A percentile compares a stretch with the other conserved stretches of the same genome.
Conservation (phyloP, 2,888 invertebrate genomes). For the Leptopilina myrica region DNA sequence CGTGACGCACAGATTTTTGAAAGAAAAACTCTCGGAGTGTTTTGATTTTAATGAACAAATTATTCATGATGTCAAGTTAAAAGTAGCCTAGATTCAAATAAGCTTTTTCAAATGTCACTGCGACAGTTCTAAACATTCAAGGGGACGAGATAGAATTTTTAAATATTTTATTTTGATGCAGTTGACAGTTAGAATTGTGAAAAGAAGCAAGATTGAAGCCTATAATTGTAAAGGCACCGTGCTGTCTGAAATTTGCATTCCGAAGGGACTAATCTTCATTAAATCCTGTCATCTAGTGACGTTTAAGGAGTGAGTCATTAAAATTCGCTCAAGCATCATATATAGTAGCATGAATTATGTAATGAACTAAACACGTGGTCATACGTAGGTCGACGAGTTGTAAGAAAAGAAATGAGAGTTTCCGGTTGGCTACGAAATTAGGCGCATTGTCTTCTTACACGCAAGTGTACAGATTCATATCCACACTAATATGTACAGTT, state of each 20-base stretch:
- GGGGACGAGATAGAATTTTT: too few relatives aligned
- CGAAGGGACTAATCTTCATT: slow-evolving; percentile 8
- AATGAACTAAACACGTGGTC: slow-evolving; percentile 31
- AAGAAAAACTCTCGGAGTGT: not conserved
- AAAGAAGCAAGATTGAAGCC: not conserved
- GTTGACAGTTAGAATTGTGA: too few relatives aligned
- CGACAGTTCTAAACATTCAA: too few relatives aligned
- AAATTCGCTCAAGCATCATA: slow-evolving; percentile 17
- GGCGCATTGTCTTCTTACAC: slow-evolving; percentile 39
- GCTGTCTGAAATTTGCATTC: slow-evolving; percentile 23
- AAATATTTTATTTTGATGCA: too few relatives aligned
- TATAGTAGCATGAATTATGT: slow-evolving; percentile 24
- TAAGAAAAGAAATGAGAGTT: slow-evolving; percentile 43
- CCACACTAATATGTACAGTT: not conserved
- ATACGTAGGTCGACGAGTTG: slow-evolving; percentile 23
- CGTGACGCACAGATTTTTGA: not conserved
- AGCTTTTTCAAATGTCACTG: too few relatives aligned
- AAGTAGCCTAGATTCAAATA: too few relatives aligned
- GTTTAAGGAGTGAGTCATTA: slow-evolving; percentile 37
- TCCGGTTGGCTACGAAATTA: slow-evolving; percentile 60
- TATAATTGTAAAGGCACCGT: not conserved
- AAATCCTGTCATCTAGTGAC: slow-evolving; percentile 26
- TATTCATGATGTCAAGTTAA: not conserved
- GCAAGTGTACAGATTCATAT: not conserved
- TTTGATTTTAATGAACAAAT: not conserved